A percentile compares a stretch with the other conserved stretches of the same genome.
phyloP scores from a whole-genome alignment of 1,140 invertebrate genomes.

The Microvelia longipes region DNA sequence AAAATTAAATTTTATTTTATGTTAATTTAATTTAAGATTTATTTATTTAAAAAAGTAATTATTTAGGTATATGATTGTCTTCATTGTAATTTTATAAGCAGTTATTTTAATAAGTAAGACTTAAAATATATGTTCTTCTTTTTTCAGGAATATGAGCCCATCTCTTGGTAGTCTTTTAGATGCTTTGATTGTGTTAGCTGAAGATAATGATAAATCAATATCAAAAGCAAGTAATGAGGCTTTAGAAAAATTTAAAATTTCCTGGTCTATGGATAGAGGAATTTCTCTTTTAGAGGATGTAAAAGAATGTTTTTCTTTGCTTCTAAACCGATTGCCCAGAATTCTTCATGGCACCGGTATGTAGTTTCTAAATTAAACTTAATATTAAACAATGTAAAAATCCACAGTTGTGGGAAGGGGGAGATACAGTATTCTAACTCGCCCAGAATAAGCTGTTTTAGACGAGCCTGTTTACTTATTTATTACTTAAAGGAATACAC shows the following conservation, averaged over 20 bases:
- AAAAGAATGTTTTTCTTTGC: background rate
- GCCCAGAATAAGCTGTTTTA: too few species aligned
- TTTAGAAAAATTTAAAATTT: background rate
- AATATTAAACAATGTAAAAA: conserved; percentile 1
- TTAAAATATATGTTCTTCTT: too few species aligned
- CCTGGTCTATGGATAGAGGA: background rate
- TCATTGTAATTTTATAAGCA: too few species aligned
- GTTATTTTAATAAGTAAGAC: too few species aligned
- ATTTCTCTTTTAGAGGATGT: background rate
- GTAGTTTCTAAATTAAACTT: background rate
- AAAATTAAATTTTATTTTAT: too few species aligned
- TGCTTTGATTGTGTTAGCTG: background rate
- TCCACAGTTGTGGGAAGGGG: too few species aligned
- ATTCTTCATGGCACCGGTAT: background rate
- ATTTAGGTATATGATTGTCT: too few species aligned
- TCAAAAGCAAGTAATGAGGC: background rate
- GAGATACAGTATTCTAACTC: too few species aligned
- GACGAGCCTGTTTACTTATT: too few species aligned
- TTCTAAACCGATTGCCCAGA: background rate
- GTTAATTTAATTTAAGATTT: too few species aligned
- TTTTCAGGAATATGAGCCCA: background rate
- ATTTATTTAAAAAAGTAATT: too few species aligned
- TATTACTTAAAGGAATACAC: too few species aligned
- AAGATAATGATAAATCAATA: background rate
- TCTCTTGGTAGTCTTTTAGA: background rate